Percentiles rank a stretch among this genome's conserved stretches.
Conservation (phyloP, 2,113 vertebrate species). For the Hippocampus guttulatus region DNA sequence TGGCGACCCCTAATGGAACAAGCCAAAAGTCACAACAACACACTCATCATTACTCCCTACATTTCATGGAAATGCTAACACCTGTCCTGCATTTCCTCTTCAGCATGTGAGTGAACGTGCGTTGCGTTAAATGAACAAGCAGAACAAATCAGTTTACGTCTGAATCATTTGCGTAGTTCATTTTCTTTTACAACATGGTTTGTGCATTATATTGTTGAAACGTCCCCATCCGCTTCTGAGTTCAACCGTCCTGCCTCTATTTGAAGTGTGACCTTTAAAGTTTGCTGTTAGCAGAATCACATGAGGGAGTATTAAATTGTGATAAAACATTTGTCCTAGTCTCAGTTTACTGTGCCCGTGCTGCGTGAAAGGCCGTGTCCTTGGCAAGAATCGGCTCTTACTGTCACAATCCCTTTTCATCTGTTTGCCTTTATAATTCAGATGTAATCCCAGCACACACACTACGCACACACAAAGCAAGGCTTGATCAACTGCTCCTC, state of each 20-base stretch:
- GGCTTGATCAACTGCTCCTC: conserved; percentile 3
- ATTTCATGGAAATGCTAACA: background rate
- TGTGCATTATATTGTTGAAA: background rate
- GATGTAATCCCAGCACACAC: conserved; percentile 40
- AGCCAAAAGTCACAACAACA: background rate
- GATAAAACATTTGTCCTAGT: conserved; percentile 8
- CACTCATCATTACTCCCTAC: background rate
- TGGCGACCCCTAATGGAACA: background rate
- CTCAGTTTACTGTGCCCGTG: background rate
- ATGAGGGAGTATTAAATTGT: conserved; percentile 8
- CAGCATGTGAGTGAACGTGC: background rate
- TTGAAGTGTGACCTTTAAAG: conserved; percentile 3
- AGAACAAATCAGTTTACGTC: background rate
- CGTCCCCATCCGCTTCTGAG: background rate
- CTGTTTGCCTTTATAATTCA: conserved; percentile 45
- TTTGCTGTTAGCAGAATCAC: conserved; percentile 7
- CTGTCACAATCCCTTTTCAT: conserved; percentile 25
- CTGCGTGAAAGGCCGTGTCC: conserved; percentile 21
- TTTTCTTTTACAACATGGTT: conserved; percentile 1
- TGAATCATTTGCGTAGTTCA: background rate
- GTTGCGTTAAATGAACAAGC: background rate
- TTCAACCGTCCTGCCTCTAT: conserved; percentile 1
- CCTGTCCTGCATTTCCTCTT: background rate
- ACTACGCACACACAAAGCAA: background rate
- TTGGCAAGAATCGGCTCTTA: conserved; percentile 24